Evolutionary conservation across 2,797 vertebrate genomes (phyloP).

Genomic region (Liparis tanakae): DNA sequence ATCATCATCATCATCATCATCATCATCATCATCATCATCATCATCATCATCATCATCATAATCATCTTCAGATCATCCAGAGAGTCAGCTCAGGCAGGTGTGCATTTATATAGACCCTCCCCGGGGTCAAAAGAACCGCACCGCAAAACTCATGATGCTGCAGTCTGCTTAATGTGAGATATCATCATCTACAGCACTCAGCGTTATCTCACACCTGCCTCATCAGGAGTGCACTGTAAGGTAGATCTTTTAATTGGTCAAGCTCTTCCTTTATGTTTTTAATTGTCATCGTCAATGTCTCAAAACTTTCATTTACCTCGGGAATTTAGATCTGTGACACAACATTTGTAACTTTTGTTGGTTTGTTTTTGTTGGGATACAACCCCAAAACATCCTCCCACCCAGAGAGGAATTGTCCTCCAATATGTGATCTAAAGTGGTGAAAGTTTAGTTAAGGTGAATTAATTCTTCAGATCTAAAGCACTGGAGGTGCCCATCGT

Average conservation of each 20-base stretch:
- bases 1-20: conserved; percentile 8
- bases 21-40: conserved; percentile 13
- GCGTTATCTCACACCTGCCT: conserved; percentile 70
- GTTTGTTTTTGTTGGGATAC: conserved; percentile 30
- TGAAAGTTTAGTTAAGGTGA: conserved; percentile 35
- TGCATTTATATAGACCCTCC: conserved; percentile 39
- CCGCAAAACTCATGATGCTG: conserved; percentile 71
- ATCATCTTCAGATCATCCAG: conserved; percentile 28
- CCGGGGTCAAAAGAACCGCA: conserved; percentile 23
- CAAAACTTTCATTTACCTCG: conserved; percentile 23
- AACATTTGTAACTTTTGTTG: conserved; percentile 43
- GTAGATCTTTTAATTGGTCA: conserved; percentile 18
- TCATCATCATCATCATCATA: conserved; percentile 25
- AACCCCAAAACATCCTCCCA: conserved; percentile 26
- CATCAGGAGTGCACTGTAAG: conserved; percentile 35
- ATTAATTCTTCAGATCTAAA: conserved; percentile 61
- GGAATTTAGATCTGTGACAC: conserved; percentile 56
- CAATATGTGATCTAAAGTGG: conserved; percentile 45
- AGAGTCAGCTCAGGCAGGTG: conserved; percentile 67
- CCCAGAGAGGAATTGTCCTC: conserved; percentile 13
- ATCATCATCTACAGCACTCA: conserved; percentile 61
- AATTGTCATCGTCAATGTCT: not conserved
- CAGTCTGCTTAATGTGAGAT: conserved; percentile 73
- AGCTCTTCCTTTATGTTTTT: not conserved
- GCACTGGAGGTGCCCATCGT: conserved; percentile 50